Evolutionary conservation across 1,140 invertebrate species (phyloP), one percentile per base, ranked within the genome.

Genomic region (Archegozetes longisetosus): DNA sequence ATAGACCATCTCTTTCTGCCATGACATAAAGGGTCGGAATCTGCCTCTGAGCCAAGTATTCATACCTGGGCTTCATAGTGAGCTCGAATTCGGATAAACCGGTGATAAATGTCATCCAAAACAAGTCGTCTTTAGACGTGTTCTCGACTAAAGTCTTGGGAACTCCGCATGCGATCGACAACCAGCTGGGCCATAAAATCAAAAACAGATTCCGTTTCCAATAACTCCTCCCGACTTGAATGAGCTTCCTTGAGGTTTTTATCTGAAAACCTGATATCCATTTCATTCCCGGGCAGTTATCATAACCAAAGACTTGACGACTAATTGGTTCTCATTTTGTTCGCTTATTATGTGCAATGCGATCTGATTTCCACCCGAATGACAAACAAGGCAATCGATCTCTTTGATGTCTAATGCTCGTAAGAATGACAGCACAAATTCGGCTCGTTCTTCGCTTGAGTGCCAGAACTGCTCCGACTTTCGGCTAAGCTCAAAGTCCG

Each of bases 381-480:
- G 57, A 2, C 46, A 25, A 3, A 58, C 26, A 2, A 58, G 25
- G 27, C 46, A 58, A 40, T 58, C 51, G n/a, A 58, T 24, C 2
- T 4, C 1, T 1, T n/a, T 58, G 17, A 58, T 27, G 3, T 58
- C 49, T 2, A 58, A 9, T 20, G 49, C 9, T 3, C 12, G 3
- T 1, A 58, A n/a, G 17, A 58, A 58, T 9, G 26, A 25, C 1
- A 25, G 46, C 13, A 58, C 23, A 20, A 58, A 51, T 46, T 58
- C 57, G 2, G 48, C 48, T 40, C 49, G 49, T 27, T 58, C 57
- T 51, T 58, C 57, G 6, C 24, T 47, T 17, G 57, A 58, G 25
- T 58, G 57, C 57, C 57, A 58, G 50, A 58, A 58, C 17, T 47
- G 50, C 2, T 47, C 57, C 2, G 1, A 49, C 50, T 51, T n/a